Evolutionary conservation across 1,140 invertebrate species (phyloP).

Genomic region (Ditylenchus dipsaci): DNA sequence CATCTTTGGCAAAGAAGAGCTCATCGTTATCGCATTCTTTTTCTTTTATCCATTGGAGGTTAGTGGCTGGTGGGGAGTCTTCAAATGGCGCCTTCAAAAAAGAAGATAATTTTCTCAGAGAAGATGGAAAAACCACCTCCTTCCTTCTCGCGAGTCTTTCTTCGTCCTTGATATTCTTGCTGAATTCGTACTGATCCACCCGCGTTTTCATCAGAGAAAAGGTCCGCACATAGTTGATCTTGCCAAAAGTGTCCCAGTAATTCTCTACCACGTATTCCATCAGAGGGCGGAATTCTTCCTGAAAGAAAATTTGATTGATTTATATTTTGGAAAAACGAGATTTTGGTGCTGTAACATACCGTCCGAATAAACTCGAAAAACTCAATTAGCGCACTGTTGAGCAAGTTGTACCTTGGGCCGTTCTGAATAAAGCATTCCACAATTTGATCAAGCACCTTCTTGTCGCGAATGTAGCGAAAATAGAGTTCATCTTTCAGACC

Average conservation of each 20-base stretch:
- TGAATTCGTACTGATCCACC: conserved; percentile 29
- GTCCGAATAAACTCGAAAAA: conserved; percentile 90
- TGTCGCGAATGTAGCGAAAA: conserved; percentile 90
- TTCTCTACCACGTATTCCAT: conserved; percentile 48
- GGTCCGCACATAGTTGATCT: conserved; percentile 49
- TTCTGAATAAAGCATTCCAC: conserved; percentile 92
- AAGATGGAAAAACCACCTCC: background rate
- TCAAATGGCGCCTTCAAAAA: background rate
- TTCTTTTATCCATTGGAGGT: conserved; percentile 42
- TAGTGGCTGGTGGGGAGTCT: background rate
- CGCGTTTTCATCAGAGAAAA: conserved; percentile 43
- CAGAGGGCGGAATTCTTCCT: conserved; percentile 49
- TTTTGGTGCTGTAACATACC: too few species aligned
- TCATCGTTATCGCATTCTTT: conserved; percentile 47
- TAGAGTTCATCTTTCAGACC: conserved; percentile 97
- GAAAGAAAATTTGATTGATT: conserved; percentile 30
- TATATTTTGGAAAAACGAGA: background rate
- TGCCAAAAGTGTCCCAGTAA: conserved; percentile 34
- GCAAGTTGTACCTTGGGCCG: conserved; percentile 91
- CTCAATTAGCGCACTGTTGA: conserved; percentile 97
- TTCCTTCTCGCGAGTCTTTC: conserved; percentile 5
- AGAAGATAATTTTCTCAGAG: conserved; percentile 7
- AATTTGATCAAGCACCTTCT: conserved; percentile 87
- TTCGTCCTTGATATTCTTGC: background rate
- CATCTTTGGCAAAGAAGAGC: conserved; percentile 47